phyloP scores from a whole-genome alignment of 2,888 invertebrate species.

The Eudasyphora cyanicolor region DNA sequence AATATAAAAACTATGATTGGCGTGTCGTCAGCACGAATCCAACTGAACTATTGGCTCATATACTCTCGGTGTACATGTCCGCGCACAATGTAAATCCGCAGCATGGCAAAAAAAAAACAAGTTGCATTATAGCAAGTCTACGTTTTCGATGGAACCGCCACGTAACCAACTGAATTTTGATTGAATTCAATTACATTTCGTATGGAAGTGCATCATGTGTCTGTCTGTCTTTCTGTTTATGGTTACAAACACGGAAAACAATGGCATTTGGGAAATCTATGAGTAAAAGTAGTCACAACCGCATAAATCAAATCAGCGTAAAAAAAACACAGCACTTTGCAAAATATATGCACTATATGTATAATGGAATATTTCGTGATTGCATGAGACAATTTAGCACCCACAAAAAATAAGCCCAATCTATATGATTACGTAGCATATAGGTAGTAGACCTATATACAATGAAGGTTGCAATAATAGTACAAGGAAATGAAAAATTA shows the following conservation, averaged over 20 bases:
- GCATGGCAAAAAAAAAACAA: background rate
- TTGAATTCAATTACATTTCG: constrained; percentile 50
- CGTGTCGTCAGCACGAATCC: background rate
- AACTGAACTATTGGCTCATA: background rate
- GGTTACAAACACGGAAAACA: background rate
- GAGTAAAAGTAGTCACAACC: background rate
- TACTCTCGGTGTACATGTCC: background rate
- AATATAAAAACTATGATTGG: no score
- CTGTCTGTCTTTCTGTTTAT: background rate
- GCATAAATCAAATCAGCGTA: background rate
- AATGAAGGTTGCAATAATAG: background rate
- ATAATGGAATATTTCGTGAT: background rate
- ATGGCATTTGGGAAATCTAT: background rate
- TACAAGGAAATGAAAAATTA: background rate
- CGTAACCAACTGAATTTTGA: constrained; percentile 44
- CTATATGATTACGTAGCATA: background rate
- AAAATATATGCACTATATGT: no score
- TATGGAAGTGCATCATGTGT: constrained; percentile 21
- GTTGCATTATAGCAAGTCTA: background rate
- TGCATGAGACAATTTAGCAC: constrained; percentile 14
- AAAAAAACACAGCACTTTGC: background rate
- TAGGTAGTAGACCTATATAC: background rate
- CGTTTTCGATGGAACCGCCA: constrained; percentile 5
- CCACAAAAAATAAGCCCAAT: background rate
- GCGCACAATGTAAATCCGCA: background rate